These are phyloP conservation scores for Odontophorus gujanensis DNA, from an alignment of 2,113 vertebrate species.

Conservation along the genomic window DNA sequence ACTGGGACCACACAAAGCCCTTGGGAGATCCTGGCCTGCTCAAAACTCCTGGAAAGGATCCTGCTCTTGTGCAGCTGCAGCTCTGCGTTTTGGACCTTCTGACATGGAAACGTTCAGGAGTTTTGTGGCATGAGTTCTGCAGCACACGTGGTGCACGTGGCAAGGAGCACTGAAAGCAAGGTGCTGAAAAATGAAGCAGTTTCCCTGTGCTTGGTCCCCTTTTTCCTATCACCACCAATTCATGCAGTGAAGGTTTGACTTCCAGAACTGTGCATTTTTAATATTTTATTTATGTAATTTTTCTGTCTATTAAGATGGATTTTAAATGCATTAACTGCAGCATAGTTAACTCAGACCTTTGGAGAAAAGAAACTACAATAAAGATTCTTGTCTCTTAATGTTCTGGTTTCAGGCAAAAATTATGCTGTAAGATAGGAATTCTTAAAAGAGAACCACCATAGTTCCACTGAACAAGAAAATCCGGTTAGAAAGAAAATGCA, in stretches of 20 bases:
- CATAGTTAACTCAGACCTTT: constrained; percentile 44
- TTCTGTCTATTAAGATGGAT: constrained; percentile 1
- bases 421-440: constrained; percentile 68
- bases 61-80: background rate
- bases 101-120: background rate
- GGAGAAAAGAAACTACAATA: constrained; percentile 31
- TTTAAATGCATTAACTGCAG: constrained; percentile 65
- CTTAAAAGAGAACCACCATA: constrained; percentile 61
- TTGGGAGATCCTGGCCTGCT: background rate
- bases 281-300: constrained; percentile 63
- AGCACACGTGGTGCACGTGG: rapidly evolving
- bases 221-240: background rate
- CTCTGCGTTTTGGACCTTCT: background rate
- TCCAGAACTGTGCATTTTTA: constrained; percentile 50
- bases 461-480: constrained; percentile 82
- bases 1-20: background rate
- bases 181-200: background rate
- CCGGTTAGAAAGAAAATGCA: constrained; percentile 77
- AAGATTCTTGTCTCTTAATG: constrained; percentile 51
- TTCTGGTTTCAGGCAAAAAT: constrained; percentile 63
- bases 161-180: background rate
- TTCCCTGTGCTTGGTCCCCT: background rate
- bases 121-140: background rate
- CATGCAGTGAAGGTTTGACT: background rate
- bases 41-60: background rate